Evolutionary conservation across 2,113 vertebrate genomes (phyloP), one percentile per base, ranked within the genome.

Genomic region (Notarius quadriscutis): DNA sequence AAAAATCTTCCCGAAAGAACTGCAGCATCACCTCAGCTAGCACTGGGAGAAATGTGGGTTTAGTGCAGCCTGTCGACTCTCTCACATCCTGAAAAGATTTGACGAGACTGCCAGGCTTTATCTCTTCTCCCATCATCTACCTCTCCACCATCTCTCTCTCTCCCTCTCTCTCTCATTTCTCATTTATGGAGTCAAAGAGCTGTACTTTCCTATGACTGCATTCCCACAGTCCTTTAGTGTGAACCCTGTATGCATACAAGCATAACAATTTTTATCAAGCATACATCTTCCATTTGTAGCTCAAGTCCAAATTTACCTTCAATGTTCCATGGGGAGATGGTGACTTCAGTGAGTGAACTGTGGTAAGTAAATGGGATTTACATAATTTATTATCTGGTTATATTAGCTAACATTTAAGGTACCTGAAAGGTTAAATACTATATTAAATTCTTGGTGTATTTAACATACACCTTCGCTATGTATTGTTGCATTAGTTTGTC

Each of bases 31-130:
- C 22, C 41, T 84, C 11, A 1, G 51, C 67, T 41, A 55, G 8
- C 58, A 71, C n/a, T 60, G 20, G 34, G 62, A 57, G 58, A 84
- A 50, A 62, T 22, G 63, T 65, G 57, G 53, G 41, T 50, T 50
- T 77, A 85, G 57, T 48, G 82, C 8, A 30, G 58, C 77, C 81
- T 65, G 87, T 74, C 27, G 69, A 86, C 62, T 78, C 81, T 41
- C 84, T 84, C 81, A 48, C 69, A 87, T 84, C 82, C 41, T 65
- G 69, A 84, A 71, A 74, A 88, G 78, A 83, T 25, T 51, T 83
- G 84, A 91, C 53, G 63, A 87, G 83, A 90, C 86, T 90, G 86
- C 82, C 86, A 87, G 71, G 30, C 86, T 86, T 62, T 65, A 55
- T 63, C 72, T 27, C 71, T 27, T 89, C 57, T 86, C 62, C 62